Percentiles rank a stretch among this genome's conserved stretches.
Conservation (phyloP, 2,113 vertebrate genomes). For the Indicator maculatus region DNA sequence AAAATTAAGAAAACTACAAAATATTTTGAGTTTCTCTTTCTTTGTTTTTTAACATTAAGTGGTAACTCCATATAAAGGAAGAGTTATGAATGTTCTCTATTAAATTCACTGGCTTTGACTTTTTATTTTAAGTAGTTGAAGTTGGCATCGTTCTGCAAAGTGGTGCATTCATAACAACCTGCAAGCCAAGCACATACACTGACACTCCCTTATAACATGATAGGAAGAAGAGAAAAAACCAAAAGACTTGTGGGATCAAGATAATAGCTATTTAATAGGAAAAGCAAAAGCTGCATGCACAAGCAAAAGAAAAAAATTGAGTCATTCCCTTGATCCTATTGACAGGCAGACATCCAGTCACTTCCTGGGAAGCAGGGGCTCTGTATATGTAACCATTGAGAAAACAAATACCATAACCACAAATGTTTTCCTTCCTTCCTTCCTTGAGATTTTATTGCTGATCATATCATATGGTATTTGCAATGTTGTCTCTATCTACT, state of each 20-base stretch:
- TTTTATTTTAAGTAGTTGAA: neutral
- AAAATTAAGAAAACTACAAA: neutral
- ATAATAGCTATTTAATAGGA: neutral
- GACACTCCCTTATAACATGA: neutral
- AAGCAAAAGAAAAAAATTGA: neutral
- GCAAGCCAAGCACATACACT: neutral
- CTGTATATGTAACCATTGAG: neutral
- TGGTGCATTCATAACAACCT: neutral
- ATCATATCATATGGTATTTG: neutral
- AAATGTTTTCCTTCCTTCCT: neutral
- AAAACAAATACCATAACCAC: no score
- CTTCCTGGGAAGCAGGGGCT: neutral
- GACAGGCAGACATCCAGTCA: neutral
- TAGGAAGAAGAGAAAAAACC: neutral
- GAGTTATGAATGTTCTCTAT: neutral
- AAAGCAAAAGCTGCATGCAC: neutral
- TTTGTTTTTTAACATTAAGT: accelerated
- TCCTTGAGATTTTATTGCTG: neutral
- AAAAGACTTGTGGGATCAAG: neutral
- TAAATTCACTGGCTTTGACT: neutral
- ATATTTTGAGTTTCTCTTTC: neutral
- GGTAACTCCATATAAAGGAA: neutral
- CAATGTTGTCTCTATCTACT: neutral
- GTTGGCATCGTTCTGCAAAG: neutral
- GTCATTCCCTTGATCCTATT: neutral